These are phyloP conservation scores for Marronus borbonicus DNA, from an alignment of 2,888 invertebrate genomes.

Conservation along the genomic window DNA sequence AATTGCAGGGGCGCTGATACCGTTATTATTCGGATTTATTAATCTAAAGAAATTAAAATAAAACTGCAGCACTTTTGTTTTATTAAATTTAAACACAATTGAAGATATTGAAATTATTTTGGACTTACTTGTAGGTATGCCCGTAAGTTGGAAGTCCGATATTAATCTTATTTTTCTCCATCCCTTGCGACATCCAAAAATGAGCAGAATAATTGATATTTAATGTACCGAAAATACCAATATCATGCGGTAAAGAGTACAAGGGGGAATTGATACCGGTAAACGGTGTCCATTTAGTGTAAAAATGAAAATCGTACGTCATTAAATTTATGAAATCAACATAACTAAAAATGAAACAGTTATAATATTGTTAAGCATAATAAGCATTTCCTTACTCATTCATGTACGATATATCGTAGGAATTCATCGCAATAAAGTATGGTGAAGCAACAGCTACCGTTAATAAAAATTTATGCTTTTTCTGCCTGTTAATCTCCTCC, in stretches of 20 bases:
- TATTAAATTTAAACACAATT: no score
- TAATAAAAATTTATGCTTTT: conserved; percentile 76
- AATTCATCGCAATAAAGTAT: conserved; percentile 80
- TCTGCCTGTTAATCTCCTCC: conserved; percentile 75
- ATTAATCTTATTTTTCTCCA: conserved; percentile 84
- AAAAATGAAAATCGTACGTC: conserved; percentile 93
- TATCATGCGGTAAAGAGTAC: conserved; percentile 75
- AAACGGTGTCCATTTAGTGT: conserved; percentile 81
- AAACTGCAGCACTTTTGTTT: conserved; percentile 52
- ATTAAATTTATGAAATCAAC: conserved; percentile 92
- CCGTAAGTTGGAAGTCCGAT: conserved; percentile 93
- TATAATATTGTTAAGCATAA: background rate
- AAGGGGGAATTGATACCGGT: conserved; percentile 90
- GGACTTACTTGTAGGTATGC: conserved; percentile 79
- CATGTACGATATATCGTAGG: conserved; percentile 85
- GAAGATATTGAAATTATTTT: no score
- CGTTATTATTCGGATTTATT: conserved; percentile 78
- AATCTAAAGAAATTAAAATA: conserved; percentile 69
- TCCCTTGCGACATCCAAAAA: conserved; percentile 84
- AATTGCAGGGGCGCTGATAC: conserved; percentile 80
- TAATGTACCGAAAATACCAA: conserved; percentile 78
- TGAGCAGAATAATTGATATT: conserved; percentile 88
- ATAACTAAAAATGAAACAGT: conserved; percentile 70
- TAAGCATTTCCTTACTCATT: conserved; percentile 74
- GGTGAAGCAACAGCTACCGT: conserved; percentile 88